Conservation (phyloP, 2,113 vertebrate genomes). For the Pygoscelis antarcticus region DNA sequence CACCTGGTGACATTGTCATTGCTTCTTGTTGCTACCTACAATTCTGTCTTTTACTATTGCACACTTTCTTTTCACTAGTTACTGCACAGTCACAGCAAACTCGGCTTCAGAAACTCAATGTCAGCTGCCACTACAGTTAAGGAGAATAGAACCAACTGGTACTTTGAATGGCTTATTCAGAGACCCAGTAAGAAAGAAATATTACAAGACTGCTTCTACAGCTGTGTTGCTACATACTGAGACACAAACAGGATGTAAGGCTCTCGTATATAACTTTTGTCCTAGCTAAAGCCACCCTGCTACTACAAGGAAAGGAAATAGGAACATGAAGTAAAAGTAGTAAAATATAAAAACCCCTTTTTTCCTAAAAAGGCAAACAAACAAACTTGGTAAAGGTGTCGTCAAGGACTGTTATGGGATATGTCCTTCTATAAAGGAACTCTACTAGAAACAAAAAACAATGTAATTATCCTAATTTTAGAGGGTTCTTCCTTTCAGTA, state of each 20-base stretch:
- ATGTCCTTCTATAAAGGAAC: background rate
- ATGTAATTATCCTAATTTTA: background rate
- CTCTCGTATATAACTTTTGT: background rate
- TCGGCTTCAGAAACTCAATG: background rate
- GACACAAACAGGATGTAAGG: background rate
- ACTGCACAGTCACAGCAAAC: background rate
- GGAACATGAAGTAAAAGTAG: background rate
- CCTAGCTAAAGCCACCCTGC: background rate
- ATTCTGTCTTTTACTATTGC: fast-evolving
- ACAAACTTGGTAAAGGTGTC: background rate
- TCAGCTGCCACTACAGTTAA: background rate
- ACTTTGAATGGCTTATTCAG: background rate
- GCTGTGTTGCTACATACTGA: background rate
- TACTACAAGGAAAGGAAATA: slow-evolving; percentile 2
- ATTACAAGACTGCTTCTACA: background rate
- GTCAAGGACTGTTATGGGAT: background rate
- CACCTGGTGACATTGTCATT: background rate
- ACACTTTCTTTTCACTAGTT: background rate
- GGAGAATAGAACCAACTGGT: background rate
- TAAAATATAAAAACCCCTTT: background rate
- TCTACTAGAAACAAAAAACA: slow-evolving; percentile 3
- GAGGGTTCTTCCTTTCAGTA: background rate
- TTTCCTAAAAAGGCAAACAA: slow-evolving; percentile 29
- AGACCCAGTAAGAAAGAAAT: background rate
- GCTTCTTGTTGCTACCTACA: background rate